Base-by-base conservation (phyloP, 2,888 invertebrate genomes). In the Mylabris sibirica region DNA sequence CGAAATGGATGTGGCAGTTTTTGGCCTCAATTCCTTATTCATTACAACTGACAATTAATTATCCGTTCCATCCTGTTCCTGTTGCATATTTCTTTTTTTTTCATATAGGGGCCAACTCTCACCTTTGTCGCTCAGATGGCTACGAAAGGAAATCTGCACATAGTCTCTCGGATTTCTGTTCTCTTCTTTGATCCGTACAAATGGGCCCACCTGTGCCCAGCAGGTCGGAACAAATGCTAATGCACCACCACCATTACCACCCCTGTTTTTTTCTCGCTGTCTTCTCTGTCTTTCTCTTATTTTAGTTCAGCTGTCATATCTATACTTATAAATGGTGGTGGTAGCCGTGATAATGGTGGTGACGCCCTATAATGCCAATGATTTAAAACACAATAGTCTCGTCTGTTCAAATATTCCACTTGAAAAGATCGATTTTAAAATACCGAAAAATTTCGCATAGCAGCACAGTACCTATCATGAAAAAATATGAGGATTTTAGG, bases 121-220 rank as follows among this genome's bases (percentile, higher is more conserved):
- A 53, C 49, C 49, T 20, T 53, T 53, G 20, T 53, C 49, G 49
- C 49, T 53, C 49, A 53, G 49, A 20, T 53, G 49, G 49, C 11
- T 53, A 53, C 49, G 49, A 57, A 71, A 72, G 72, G 71, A 74
- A 71, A 74, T 70, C 72, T 66, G 59, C 57, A 67, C 49, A 53
- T 22, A 53, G 20, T 53, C 63, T 38, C 71, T 71, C 72, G 67
- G 71, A 70, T 74, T 73, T 73, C 69, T 67, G 63, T 60, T 65
- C 49, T 22, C 11, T 53, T 53, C 49, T 59, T 24, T 20, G 76
- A 76, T 74, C 78, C 75, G 75, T 76, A 78, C 77, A 79, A 80
- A 79, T 76, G 79, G 74, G 75, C 78, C 81, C 82, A 82, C 81
- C 82, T 82, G 82, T 81, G 80, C 79, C 79, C 81, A 79, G 79